phyloP scores from a whole-genome alignment of 1,140 invertebrate species.

The Zaprionus nigranus region DNA sequence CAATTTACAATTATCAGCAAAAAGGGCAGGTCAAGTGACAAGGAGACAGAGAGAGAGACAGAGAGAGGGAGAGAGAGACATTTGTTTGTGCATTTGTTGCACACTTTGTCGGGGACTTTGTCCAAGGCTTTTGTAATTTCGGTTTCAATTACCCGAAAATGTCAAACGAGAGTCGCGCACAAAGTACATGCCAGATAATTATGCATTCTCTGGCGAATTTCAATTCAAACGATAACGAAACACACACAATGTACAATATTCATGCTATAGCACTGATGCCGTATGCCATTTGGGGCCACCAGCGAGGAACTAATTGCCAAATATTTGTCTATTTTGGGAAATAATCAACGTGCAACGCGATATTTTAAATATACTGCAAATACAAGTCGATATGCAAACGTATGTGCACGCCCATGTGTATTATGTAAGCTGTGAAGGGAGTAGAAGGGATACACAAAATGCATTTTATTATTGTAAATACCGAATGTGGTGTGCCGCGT shows the following conservation, averaged over 20 bases:
- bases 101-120: not conserved
- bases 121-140: constrained; percentile 32
- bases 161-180: constrained; percentile 1
- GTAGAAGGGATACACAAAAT: not conserved
- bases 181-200: constrained; percentile 27
- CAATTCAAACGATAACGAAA: constrained; percentile 13
- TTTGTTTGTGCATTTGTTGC: not conserved
- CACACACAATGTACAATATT: constrained; percentile 31
- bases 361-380: constrained; percentile 63
- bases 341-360: constrained; percentile 57
- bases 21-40: not conserved
- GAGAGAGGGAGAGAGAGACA: not conserved
- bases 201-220: constrained; percentile 30
- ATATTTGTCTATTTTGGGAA: constrained; percentile 50
- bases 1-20: constrained; percentile 27
- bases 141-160: constrained; percentile 48
- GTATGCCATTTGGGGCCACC: constrained; percentile 13
- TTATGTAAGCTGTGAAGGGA: not conserved
- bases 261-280: constrained; percentile 25
- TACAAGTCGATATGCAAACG: constrained; percentile 14
- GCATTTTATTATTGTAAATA: constrained; percentile 61
- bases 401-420: constrained; percentile 3
- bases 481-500: constrained; percentile 48
- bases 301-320: constrained; percentile 55
- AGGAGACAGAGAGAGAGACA: no score